A percentile compares a stretch with the other conserved stretches of the same genome.
Evolutionary conservation across 2,888 invertebrate genomes (phyloP).

Genomic region (Noctua pronuba): DNA sequence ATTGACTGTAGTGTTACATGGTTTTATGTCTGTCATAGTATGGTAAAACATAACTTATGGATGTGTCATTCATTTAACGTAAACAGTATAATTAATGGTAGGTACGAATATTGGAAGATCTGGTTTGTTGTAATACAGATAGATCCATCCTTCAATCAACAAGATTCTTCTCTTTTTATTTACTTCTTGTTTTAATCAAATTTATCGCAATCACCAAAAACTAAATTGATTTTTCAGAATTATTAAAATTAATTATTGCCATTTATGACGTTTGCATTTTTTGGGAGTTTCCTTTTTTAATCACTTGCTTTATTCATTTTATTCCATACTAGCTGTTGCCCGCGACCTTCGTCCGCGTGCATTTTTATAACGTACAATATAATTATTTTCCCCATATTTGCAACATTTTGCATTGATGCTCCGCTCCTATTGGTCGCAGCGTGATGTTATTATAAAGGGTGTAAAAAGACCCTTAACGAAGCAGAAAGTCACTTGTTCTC

Average conservation of each 20-base stretch:
- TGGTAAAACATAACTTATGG: neutral
- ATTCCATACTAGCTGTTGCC: neutral
- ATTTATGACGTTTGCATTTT: neutral
- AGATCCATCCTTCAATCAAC: neutral
- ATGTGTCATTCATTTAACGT: neutral
- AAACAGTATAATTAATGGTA: neutral
- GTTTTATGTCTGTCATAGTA: slow-evolving; percentile 10
- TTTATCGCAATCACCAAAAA: neutral
- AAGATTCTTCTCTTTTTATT: neutral
- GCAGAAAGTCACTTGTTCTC: no score
- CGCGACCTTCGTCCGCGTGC: no score
- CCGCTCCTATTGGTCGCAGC: no score
- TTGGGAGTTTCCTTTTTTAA: no score
- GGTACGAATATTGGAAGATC: neutral
- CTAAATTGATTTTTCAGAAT: neutral
- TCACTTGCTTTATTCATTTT: neutral
- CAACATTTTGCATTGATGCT: no score
- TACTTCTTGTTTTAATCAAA: neutral
- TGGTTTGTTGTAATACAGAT: neutral
- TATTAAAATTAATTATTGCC: neutral
- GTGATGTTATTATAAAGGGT: no score
- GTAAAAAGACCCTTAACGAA: no score
- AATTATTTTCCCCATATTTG: no score
- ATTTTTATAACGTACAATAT: no score
- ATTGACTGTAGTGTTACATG: slow-evolving; percentile 27